A percentile compares a stretch with the other conserved stretches of the same genome.
These are phyloP conservation scores for Oryctolagus cuniculus DNA, from an alignment of 2,113 vertebrate genomes.

Conservation along the genomic window mOryCun1.1 NC_091440.1:43993001-43993500, in stretches of 20 bases:
- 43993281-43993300: background rate
- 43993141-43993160: conserved; percentile 9
- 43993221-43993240: conserved; percentile 30
- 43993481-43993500: conserved; percentile 73
- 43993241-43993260: background rate
- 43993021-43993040: conserved; percentile 50
- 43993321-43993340: conserved; percentile 50
- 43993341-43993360: conserved; percentile 58
- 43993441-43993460: conserved; percentile 28
- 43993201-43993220: conserved; percentile 22
- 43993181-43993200: conserved; percentile 29
- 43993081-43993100: conserved; percentile 61
- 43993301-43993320: conserved; percentile 34
- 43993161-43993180: conserved; percentile 56
- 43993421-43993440: conserved; percentile 49
- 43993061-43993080: conserved; percentile 62
- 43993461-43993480: conserved; percentile 72
- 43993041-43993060: conserved; percentile 50
- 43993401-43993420: conserved; percentile 71
- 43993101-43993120: background rate
- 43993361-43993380: conserved; percentile 26
- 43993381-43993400: conserved; percentile 64
- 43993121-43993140: conserved; percentile 47
- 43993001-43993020: conserved; percentile 7
- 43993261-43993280: background rate